Conservation (phyloP, 2,113 vertebrate genomes). For the Campylomormyrus numenius region DNA sequence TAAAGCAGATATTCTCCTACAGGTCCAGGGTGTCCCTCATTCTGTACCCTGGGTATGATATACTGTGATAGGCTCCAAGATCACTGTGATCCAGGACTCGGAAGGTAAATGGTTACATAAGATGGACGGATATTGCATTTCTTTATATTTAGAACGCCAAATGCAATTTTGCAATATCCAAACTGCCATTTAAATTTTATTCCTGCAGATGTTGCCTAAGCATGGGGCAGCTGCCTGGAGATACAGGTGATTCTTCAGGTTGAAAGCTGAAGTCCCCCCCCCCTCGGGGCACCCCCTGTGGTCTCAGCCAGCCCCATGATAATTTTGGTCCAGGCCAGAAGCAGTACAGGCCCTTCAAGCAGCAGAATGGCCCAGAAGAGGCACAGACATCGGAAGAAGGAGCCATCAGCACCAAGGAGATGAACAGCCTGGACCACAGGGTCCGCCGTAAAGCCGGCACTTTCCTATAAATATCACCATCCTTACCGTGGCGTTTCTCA, state of each 20-base stretch:
- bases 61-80: background rate
- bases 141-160: background rate
- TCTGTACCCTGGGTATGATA: background rate
- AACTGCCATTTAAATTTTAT: background rate
- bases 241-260: background rate
- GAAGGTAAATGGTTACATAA: background rate
- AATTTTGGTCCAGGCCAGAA: background rate
- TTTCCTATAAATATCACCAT: background rate
- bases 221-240: background rate
- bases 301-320: background rate
- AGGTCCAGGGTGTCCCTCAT: background rate
- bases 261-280: background rate
- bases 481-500: background rate
- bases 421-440: background rate
- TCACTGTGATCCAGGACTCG: background rate
- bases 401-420: background rate
- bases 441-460: background rate
- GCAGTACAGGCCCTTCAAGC: background rate
- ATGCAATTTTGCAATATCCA: background rate
- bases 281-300: background rate
- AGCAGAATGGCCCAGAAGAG: background rate
- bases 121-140: background rate
- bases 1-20: background rate
- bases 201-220: no score
- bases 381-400: background rate